Percentiles rank a stretch among this genome's conserved stretches.
Evolutionary conservation across 2,113 vertebrate genomes (phyloP).

Genomic region (Apaloderma vittatum): DNA sequence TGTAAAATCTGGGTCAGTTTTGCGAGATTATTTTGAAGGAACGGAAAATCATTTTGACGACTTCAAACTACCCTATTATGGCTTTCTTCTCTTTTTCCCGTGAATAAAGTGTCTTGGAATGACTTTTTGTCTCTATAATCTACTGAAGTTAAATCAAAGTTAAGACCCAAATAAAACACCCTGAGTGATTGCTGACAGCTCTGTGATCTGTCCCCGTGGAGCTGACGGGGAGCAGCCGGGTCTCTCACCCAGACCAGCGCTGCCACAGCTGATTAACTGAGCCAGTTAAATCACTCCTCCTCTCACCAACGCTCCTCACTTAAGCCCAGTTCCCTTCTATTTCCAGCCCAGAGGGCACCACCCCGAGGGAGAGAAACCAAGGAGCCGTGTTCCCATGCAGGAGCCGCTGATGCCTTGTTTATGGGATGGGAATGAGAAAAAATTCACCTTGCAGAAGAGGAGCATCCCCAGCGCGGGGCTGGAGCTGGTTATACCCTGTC

Average conservation of each 20-base stretch:
- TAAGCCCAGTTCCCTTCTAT: neutral
- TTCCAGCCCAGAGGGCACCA: neutral
- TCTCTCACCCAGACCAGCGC: neutral
- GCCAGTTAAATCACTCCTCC: neutral
- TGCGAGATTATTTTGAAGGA: slow-evolving; percentile 45
- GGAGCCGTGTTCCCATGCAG: accelerated
- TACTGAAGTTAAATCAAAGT: slow-evolving; percentile 37
- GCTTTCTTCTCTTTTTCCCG: accelerated
- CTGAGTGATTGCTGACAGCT: neutral
- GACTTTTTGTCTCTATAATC: slow-evolving; percentile 32
- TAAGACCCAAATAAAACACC: neutral
- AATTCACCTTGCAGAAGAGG: accelerated
- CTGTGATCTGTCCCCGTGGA: neutral
- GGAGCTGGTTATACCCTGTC: neutral
- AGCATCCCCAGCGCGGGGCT: accelerated
- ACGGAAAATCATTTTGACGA: slow-evolving; percentile 48
- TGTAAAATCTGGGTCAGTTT: slow-evolving; percentile 56
- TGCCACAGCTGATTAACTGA: neutral
- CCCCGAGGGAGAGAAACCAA: neutral
- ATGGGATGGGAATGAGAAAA: neutral
- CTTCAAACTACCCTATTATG: neutral
- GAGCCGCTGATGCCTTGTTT: accelerated
- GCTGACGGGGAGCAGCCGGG: accelerated
- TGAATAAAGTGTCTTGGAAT: neutral
- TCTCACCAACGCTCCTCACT: neutral